Evolutionary conservation across 2,797 vertebrate genomes (phyloP), one percentile per base, ranked within the genome.

Genomic region (Chelon auratus): DNA sequence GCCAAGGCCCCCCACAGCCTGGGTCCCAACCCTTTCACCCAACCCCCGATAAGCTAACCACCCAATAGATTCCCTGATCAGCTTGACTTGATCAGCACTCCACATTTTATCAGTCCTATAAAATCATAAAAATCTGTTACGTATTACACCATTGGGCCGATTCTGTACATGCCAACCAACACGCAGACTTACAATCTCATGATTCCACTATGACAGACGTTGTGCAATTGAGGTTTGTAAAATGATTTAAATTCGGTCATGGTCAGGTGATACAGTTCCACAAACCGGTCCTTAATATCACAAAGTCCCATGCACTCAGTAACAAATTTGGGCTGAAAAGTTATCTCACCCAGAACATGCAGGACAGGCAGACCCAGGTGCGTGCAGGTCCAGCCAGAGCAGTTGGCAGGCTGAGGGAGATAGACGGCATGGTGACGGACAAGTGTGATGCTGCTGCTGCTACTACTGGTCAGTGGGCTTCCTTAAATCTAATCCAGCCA

Each of bases 361-460:
- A 98, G 93, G 96, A 98, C 82, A 97, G 93, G 86, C 97, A 98
- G 86, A 98, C 93, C 95, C 97, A 97, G 93, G 96, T 97, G 84
- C 94, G 94, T 17, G 93, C 91, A 61, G 91, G 93, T 79, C 93
- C 93, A 43, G 94, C 87, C 88, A 95, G 91, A 68, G 95, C 94
- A 47, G 94, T 63, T 0, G 94, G 94, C 81, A 94, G 77, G 86
- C 89, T 94, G 59, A 95, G 90, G 9, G 94, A 93, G 43, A 95
- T 91, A 0, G 94, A 94, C 30, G 94, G 95, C 94, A 95, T 95
- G 82, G 75, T 83, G 72, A 72, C 56, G 14, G 60, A 37, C 62
- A 42, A 55, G 64, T 78, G 78, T 50, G 78, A 74, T 80, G 83
- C 62, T 88, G 86, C 47, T 58, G 65, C 52, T 55, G 73, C 60